A percentile compares a stretch with the other conserved stretches of the same genome.
These are phyloP conservation scores for Machaerirhynchus nigripectus DNA, from an alignment of 2,113 vertebrate genomes.

Conservation along the genomic window DNA sequence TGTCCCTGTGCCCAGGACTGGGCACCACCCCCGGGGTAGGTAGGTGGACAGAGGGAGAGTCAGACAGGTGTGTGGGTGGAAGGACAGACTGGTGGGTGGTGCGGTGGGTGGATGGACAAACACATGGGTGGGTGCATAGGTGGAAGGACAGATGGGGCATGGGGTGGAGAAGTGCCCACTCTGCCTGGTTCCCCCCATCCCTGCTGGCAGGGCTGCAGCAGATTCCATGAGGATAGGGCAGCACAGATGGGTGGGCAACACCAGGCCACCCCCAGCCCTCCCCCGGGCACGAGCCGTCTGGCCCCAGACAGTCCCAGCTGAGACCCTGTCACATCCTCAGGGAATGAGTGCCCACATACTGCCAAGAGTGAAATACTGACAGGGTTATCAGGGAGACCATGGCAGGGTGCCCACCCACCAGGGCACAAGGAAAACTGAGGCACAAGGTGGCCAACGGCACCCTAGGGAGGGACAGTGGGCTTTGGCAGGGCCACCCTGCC, in stretches of 20 bases:
- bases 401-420: neutral
- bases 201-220: neutral
- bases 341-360: accelerated
- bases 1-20: neutral
- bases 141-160: neutral
- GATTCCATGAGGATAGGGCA: neutral
- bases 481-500: neutral
- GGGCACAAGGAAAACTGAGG: neutral
- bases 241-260: neutral
- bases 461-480: accelerated
- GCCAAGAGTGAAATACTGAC: neutral
- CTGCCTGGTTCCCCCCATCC: neutral
- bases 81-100: neutral
- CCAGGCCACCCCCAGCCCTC: neutral
- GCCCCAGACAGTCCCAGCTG: neutral
- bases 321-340: accelerated
- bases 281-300: neutral
- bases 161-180: neutral
- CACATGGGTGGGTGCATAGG: no score
- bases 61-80: neutral
- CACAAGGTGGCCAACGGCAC: neutral
- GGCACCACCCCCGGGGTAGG: accelerated
- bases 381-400: neutral
- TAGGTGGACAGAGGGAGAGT: no score
- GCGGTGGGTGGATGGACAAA: accelerated